Base-by-base conservation (phyloP, 2,888 invertebrate genomes). In the Acrobeloides nanus region DNA sequence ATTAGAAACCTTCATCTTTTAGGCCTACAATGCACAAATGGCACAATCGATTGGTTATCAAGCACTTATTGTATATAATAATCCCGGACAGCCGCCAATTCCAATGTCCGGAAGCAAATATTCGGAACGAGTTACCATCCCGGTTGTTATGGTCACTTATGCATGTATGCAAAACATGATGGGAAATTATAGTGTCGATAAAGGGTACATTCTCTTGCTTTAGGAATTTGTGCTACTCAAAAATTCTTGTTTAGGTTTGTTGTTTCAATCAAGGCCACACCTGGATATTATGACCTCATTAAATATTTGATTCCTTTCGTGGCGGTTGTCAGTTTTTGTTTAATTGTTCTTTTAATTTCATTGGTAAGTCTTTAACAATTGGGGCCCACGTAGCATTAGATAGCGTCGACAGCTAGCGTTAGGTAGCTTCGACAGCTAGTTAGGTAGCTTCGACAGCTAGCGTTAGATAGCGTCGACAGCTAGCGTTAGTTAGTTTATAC, bases 321-420 rank as follows among this genome's bases (percentile, higher is more conserved):
- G 29, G 84, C 89, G 65, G 85, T 93, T 48, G 86, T 93, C 67
- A 88, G 86, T 46, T 81, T 92, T 61, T 92, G 92, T 77, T 86
- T 93, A 73, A 76, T 89, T 61, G 82, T 88, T 63, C 88, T 77
- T 57, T 59, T 76, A 20, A 53, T 61, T 35, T 53, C 51, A 7
- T 38, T 61, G 52, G 59, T 57, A 43, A 35, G 49, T 31, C 46
- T 33, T 20, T n/a, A 44, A 44, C n/a, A n/a, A n/a, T n/a, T n/a
- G n/a, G n/a, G n/a, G n/a, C n/a, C n/a, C n/a, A n/a, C n/a, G n/a
- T n/a, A n/a, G n/a, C n/a, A n/a, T n/a, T n/a, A n/a, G n/a, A n/a
- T n/a, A n/a, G n/a, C n/a, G n/a, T n/a, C n/a, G n/a, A n/a, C n/a
- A n/a, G n/a, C n/a, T n/a, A n/a, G n/a, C n/a, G n/a, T n/a, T n/a